A percentile compares a stretch with the other conserved stretches of the same genome.
These are phyloP conservation scores for Cantharis rustica DNA, from an alignment of 2,888 invertebrate species.

Conservation along the genomic window DNA sequence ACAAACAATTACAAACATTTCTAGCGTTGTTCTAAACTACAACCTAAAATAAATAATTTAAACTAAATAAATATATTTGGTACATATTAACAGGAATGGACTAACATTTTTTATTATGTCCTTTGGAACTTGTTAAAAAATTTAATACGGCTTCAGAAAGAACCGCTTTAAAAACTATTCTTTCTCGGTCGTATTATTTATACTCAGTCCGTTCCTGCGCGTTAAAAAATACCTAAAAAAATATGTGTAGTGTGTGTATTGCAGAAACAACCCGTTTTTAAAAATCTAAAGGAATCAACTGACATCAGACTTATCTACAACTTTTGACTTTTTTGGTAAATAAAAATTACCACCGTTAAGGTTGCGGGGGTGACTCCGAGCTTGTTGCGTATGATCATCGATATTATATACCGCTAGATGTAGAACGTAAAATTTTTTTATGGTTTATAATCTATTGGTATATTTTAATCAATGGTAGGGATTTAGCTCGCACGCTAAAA, in stretches of 20 bases:
- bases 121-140: too few species aligned
- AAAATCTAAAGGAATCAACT: not conserved
- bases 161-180: not conserved
- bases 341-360: not conserved
- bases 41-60: constrained; percentile 8
- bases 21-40: not conserved
- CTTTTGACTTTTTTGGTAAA: not conserved
- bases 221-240: not conserved
- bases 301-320: not conserved
- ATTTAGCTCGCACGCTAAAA: not conserved
- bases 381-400: not conserved
- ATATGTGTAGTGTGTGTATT: not conserved
- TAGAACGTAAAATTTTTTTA: too few species aligned
- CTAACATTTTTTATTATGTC: not conserved
- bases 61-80: constrained; percentile 12
- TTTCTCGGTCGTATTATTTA: not conserved
- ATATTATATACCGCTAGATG: too few species aligned
- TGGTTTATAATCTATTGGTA: too few species aligned
- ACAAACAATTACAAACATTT: constrained; percentile 9
- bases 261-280: not conserved
- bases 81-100: constrained; percentile 3
- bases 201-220: not conserved
- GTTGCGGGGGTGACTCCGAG: not conserved
- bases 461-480: too few species aligned
- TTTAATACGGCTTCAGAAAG: not conserved